Base-by-base conservation (phyloP, 2,888 invertebrate species). In the Torymus aiolomorphi region DNA sequence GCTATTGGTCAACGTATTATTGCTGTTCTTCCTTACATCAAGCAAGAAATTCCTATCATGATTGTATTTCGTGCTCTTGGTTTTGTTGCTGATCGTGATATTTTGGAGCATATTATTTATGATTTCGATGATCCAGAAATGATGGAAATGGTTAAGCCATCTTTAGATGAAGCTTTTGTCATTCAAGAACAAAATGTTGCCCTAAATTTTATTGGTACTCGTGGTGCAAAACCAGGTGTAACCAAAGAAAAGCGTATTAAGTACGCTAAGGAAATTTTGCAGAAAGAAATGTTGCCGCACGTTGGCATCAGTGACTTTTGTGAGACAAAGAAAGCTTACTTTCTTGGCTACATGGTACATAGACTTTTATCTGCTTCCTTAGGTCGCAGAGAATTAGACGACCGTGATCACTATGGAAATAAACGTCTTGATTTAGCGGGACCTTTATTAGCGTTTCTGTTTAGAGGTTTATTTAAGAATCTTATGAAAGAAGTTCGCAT, bases 101-200 rank as follows among this genome's bases (percentile, higher is more conserved):
- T 99, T 87, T 92, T 99, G 24, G 99, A 99, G 89, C 99, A 99
- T 88, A 99, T 99, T 82, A 99, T 99, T 87, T 99, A 99, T 90
- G 99, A 99, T 89, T 99, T 99, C 91, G 98, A 99, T 91, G 99
- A 99, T 91, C 99, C 98, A 10, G 99, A 99, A 92, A 99, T 99
- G 98, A 99, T 99, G 99, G 99, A 99, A 93, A 99, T 99, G 98
- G 98, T 98, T 0, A 99, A 99, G 90, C 99, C 99, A 0, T 99
- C 99, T 0, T 91, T 99, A 77, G 99, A 99, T 91, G 99, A 99
- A 92, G 99, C 99, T 62, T 99, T 99, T 91, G 99, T 99, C 0
- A 98, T 99, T 85, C 99, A 99, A 91, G 99, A 99, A 89, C 99
- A 99, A 91, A 98, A 97, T 92, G 98, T 99, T 3, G 99, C 99